Percentiles rank a stretch among this genome's conserved stretches.
These are phyloP conservation scores for Zygaena filipendulae DNA, from an alignment of 2,888 invertebrate genomes.

Conservation along the genomic window DNA sequence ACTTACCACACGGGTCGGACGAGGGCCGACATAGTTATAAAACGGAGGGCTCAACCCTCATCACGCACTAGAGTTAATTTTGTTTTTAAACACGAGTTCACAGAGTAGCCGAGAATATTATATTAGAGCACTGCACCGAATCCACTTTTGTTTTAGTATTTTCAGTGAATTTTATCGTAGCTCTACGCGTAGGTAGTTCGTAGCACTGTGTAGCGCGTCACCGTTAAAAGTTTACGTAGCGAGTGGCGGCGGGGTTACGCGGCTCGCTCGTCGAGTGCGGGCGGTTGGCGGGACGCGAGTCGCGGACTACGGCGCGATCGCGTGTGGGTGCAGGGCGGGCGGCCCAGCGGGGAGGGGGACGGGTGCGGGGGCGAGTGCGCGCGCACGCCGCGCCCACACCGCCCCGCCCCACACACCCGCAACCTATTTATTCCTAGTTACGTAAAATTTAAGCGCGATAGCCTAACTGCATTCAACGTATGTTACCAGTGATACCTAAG, in stretches of 20 bases:
- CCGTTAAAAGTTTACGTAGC: constrained; percentile 54
- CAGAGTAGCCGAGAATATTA: constrained; percentile 20
- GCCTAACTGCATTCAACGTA: constrained; percentile 63
- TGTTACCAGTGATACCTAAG: constrained; percentile 31
- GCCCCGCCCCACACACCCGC: constrained; percentile 65
- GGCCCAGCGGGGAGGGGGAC: constrained; percentile 16
- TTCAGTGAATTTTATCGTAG: constrained; percentile 22
- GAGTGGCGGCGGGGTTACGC: constrained; percentile 28
- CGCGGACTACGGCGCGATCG: constrained; percentile 50
- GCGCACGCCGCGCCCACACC: constrained; percentile 57
- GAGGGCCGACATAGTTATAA: constrained; percentile 69
- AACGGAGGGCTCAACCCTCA: constrained; percentile 44
- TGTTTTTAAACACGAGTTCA: constrained; percentile 33
- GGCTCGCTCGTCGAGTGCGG: constrained; percentile 20
- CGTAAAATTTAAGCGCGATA: constrained; percentile 69
- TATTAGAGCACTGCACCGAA: constrained; percentile 40
- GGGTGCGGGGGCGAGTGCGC: constrained; percentile 28
- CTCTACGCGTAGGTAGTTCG: constrained; percentile 21
- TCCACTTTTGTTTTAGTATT: constrained; percentile 28
- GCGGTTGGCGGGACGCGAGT: constrained; percentile 53
- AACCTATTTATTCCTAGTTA: constrained; percentile 70
- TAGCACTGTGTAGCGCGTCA: constrained; percentile 34
- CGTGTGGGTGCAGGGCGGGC: constrained; percentile 24
- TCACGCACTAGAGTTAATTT: constrained; percentile 53
- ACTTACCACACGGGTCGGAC: constrained; percentile 69